A percentile compares a stretch with the other conserved stretches of the same genome.
phyloP scores from a whole-genome alignment of 2,797 vertebrate genomes.

The Adrianichthys oophorus region DNA sequence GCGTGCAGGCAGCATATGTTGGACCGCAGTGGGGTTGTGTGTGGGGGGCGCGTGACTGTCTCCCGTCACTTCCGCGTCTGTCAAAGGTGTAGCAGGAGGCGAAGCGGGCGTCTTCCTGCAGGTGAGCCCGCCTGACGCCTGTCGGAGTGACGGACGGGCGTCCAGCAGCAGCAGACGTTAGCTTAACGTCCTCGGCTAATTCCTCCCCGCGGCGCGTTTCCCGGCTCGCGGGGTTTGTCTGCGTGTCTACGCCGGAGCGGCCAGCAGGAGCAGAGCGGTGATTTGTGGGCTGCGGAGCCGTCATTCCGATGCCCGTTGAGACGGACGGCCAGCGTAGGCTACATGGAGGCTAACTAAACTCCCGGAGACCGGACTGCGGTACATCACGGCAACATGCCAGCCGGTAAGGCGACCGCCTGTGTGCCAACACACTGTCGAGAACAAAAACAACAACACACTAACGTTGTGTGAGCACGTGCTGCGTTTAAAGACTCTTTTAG shows the following conservation, averaged over 20 bases:
- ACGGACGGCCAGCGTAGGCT: slow-evolving; percentile 24
- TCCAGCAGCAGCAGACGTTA: neutral
- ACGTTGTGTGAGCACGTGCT: neutral
- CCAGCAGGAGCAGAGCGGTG: neutral
- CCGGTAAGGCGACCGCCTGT: slow-evolving; percentile 50
- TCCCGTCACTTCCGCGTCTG: no score
- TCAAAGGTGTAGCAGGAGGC: no score
- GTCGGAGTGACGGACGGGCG: no score
- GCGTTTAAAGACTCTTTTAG: slow-evolving; percentile 25
- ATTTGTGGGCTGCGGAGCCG: slow-evolving; percentile 10
- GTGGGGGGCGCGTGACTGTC: no score
- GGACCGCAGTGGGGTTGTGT: neutral
- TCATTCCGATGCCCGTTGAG: slow-evolving; percentile 22
- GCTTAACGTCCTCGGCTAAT: slow-evolving; percentile 26
- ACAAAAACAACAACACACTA: neutral
- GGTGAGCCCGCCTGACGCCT: slow-evolving; percentile 8
- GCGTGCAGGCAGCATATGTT: slow-evolving; percentile 7
- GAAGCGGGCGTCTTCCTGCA: neutral
- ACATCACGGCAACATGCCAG: slow-evolving; percentile 64
- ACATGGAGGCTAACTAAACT: slow-evolving; percentile 62
- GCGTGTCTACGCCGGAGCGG: accelerated
- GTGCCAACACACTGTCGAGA: neutral
- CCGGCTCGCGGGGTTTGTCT: neutral
- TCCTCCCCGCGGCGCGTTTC: neutral
- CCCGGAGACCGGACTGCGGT: slow-evolving; percentile 35